Conservation (phyloP, 2,797 vertebrate genomes). For the Rachycentron canadum region DNA sequence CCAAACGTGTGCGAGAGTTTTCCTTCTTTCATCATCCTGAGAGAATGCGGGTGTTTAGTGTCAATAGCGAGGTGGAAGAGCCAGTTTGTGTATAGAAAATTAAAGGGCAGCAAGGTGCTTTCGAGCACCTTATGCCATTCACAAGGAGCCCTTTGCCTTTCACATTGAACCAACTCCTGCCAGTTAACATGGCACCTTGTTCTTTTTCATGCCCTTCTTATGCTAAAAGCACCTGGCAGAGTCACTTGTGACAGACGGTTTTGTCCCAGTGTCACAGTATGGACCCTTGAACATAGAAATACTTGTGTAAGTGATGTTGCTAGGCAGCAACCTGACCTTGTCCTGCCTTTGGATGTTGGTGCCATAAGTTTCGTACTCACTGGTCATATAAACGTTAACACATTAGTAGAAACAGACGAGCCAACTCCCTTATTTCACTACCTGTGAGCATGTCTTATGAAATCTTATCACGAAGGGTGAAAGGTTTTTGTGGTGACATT, state of each 20-base stretch:
- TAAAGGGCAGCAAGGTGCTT: constrained; percentile 35
- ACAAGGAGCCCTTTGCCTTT: constrained; percentile 35
- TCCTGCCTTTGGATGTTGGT: constrained; percentile 38
- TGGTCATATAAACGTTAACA: constrained; percentile 44
- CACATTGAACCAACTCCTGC: background rate
- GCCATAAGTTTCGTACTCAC: constrained; percentile 15
- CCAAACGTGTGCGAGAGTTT: constrained; percentile 11
- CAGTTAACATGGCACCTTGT: background rate
- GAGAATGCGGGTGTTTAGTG: constrained; percentile 56
- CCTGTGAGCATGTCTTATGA: background rate
- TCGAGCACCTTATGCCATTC: background rate
- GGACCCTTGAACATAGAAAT: constrained; percentile 28
- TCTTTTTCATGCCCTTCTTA: background rate
- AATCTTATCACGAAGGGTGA: constrained; percentile 57
- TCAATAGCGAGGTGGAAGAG: constrained; percentile 31
- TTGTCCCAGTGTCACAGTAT: constrained; percentile 14
- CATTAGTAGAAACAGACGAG: constrained; percentile 16
- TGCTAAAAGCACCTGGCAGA: constrained; percentile 27
- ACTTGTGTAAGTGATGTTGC: constrained; percentile 54
- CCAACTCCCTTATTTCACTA: constrained; percentile 14
- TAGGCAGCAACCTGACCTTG: constrained; percentile 70
- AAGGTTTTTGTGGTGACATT: constrained; percentile 35
- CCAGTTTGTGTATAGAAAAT: constrained; percentile 38
- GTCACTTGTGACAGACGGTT: constrained; percentile 24
- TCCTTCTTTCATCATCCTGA: constrained; percentile 37